Percentiles rank a stretch among this genome's conserved stretches.
phyloP scores from a whole-genome alignment of 35 echinoderm and acorn worm genomes.

The Ophioderma brevispina region DNA sequence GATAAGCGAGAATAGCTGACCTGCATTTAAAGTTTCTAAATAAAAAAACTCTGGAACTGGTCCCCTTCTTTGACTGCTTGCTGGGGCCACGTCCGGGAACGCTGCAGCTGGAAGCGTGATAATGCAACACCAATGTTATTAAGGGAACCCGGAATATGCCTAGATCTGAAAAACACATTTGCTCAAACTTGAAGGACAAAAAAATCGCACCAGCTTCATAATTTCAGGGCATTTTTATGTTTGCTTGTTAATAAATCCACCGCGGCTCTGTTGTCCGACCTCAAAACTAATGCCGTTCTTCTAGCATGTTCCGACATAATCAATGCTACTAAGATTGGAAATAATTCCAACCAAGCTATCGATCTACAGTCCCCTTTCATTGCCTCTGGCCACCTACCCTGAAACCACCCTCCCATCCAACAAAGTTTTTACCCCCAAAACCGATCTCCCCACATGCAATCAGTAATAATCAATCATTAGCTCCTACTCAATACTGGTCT shows the following conservation, averaged over 20 bases:
- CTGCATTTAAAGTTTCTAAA: not conserved
- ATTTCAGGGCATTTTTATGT: not conserved
- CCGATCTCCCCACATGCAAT: not conserved
- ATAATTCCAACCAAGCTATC: constrained; percentile 32
- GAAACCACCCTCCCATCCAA: too few species aligned
- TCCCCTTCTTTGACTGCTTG: not conserved
- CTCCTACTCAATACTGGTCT: not conserved
- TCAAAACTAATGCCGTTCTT: not conserved
- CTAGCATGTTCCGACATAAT: not conserved
- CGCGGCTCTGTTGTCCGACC: constrained; percentile 26
- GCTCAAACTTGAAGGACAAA: not conserved
- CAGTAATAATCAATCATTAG: not conserved
- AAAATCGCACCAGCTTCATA: constrained; percentile 9
- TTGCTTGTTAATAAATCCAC: constrained; percentile 1
- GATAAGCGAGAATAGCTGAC: not conserved
- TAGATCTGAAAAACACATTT: constrained; percentile 16
- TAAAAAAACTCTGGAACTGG: not conserved
- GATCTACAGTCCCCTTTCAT: not conserved
- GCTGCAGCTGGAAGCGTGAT: too few species aligned
- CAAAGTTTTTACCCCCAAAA: not conserved
- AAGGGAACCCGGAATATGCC: not conserved
- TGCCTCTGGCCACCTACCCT: too few species aligned
- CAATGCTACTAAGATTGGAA: constrained; percentile 22
- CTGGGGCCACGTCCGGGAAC: constrained; percentile 2
- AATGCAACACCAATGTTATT: too few species aligned